A percentile compares a stretch with the other conserved stretches of the same genome.
These are phyloP conservation scores for Eristalis arbustorum DNA, from an alignment of 2,888 invertebrate species.

Conservation along the genomic window DNA sequence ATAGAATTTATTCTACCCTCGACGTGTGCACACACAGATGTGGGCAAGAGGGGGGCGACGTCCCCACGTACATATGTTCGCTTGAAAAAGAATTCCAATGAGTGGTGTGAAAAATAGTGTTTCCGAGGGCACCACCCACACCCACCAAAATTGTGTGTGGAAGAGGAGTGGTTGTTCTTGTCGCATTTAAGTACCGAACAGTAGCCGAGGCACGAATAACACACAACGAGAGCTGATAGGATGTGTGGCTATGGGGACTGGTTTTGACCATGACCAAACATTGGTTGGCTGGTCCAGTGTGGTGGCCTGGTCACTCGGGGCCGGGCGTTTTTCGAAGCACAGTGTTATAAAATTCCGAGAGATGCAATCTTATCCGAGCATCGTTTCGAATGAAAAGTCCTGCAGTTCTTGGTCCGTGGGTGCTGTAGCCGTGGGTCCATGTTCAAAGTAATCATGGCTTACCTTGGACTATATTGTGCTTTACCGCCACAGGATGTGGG, in stretches of 20 bases:
- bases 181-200: slow-evolving; percentile 37
- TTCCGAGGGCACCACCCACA: slow-evolving; percentile 32
- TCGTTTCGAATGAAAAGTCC: slow-evolving; percentile 57
- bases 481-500: slow-evolving; percentile 50
- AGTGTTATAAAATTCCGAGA: slow-evolving; percentile 48
- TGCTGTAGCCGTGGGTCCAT: slow-evolving; percentile 26
- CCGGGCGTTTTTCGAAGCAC: slow-evolving; percentile 28
- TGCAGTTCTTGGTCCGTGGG: slow-evolving; percentile 28
- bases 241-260: slow-evolving; percentile 29
- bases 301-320: neutral
- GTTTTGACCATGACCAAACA: slow-evolving; percentile 61
- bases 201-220: slow-evolving; percentile 34
- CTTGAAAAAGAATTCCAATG: slow-evolving; percentile 48
- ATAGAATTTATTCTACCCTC: slow-evolving; percentile 52
- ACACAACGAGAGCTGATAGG: slow-evolving; percentile 53
- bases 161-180: neutral
- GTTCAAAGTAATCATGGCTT: slow-evolving; percentile 63
- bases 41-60: neutral
- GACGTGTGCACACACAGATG: slow-evolving; percentile 8
- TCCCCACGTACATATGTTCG: neutral
- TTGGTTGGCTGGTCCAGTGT: neutral
- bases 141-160: slow-evolving; percentile 21
- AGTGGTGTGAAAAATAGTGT: slow-evolving; percentile 60
- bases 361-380: slow-evolving; percentile 62
- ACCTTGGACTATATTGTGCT: slow-evolving; percentile 66